Percentiles rank a stretch among this genome's conserved stretches.
Evolutionary conservation across 2,797 vertebrate species (phyloP).

Genomic region (Anguilla anguilla): DNA sequence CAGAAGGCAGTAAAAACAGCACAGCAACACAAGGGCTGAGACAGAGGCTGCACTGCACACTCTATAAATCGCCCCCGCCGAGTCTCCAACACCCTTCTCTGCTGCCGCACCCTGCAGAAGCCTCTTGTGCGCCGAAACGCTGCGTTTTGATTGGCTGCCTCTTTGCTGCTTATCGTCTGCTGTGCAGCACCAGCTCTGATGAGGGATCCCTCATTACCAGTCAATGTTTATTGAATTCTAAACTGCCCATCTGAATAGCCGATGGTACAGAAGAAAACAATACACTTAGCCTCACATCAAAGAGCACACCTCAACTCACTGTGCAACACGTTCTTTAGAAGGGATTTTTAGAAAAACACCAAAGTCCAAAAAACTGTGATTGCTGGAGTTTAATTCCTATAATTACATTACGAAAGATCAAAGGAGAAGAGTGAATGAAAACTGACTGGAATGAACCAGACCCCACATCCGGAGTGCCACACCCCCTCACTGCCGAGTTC

Average conservation of each 20-base stretch:
- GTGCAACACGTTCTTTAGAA: background rate
- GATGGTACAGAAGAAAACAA: background rate
- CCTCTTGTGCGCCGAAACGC: too few relatives aligned
- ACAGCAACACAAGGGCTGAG: background rate
- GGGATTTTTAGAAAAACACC: too few relatives aligned
- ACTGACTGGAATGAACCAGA: too few relatives aligned
- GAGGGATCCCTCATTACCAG: background rate
- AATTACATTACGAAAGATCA: too few relatives aligned
- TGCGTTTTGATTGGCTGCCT: too few relatives aligned
- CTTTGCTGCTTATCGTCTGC: too few relatives aligned
- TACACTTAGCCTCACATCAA: background rate
- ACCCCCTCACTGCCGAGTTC: too few relatives aligned
- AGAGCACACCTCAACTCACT: background rate
- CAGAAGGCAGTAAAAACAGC: background rate
- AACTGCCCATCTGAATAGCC: background rate
- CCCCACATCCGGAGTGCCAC: too few relatives aligned
- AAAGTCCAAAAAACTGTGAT: too few relatives aligned
- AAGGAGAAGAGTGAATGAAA: too few relatives aligned
- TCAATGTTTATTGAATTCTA: background rate
- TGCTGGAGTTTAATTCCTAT: too few relatives aligned
- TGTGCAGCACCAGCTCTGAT: background rate
- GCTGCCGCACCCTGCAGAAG: too few relatives aligned
- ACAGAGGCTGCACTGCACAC: background rate
- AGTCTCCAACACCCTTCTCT: background rate
- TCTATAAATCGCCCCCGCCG: background rate